phyloP scores from a whole-genome alignment of 2,888 invertebrate genomes.

The Agrotis clavis region DNA sequence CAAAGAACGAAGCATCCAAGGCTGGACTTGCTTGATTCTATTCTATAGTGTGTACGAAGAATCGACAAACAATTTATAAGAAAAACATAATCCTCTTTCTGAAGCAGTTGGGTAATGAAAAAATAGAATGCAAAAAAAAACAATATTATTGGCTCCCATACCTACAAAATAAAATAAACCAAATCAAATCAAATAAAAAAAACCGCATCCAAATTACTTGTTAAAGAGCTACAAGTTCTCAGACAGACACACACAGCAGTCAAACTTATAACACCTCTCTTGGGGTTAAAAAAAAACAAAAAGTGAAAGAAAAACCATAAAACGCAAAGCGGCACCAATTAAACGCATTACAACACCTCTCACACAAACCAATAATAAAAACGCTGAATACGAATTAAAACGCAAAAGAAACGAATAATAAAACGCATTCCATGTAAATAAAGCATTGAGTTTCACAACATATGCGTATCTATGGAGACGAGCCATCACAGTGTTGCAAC shows the following conservation, averaged over 20 bases:
- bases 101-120: too few species aligned
- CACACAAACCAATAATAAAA: slow-evolving; percentile 4
- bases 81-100: too few species aligned
- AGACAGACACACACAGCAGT: too few species aligned
- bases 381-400: slow-evolving; percentile 17
- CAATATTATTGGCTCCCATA: not conserved
- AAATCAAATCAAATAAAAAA: too few species aligned
- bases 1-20: too few species aligned
- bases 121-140: not conserved
- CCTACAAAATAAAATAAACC: not conserved
- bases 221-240: too few species aligned
- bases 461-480: slow-evolving; percentile 45
- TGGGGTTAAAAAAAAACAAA: not conserved
- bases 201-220: too few species aligned
- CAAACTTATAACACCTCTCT: too few species aligned
- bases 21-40: too few species aligned
- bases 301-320: not conserved
- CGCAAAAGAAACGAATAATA: slow-evolving; percentile 15
- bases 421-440: slow-evolving; percentile 33
- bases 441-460: slow-evolving; percentile 32
- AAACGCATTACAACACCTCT: not conserved
- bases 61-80: too few species aligned
- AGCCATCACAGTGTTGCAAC: slow-evolving; percentile 39
- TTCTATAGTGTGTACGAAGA: too few species aligned
- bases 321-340: not conserved